phyloP scores from a whole-genome alignment of 2,113 vertebrate species.

The Apteryx mantelli region DNA sequence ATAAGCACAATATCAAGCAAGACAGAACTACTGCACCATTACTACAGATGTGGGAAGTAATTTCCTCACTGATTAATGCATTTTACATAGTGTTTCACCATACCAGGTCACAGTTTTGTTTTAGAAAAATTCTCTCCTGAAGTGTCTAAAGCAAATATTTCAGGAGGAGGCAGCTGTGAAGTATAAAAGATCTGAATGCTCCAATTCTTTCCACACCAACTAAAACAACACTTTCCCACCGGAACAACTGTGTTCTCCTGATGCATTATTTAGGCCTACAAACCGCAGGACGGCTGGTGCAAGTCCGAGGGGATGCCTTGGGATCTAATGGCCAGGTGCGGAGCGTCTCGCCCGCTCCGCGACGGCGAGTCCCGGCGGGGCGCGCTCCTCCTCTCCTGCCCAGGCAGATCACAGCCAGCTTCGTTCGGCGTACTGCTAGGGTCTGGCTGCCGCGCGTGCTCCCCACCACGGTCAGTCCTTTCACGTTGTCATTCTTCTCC shows the following conservation, averaged over 20 bases:
- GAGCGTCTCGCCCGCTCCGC: not conserved
- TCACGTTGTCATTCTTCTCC: not conserved
- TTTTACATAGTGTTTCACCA: not conserved
- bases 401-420: not conserved
- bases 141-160: not conserved
- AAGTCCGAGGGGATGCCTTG: not conserved
- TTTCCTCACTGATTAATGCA: not conserved
- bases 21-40: not conserved
- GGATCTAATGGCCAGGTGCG: rapidly evolving
- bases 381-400: not conserved
- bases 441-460: not conserved
- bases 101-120: not conserved
- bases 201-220: not conserved
- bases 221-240: not conserved
- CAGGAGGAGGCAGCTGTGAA: not conserved
- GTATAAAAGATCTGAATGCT: not conserved
- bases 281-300: not conserved
- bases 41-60: not conserved
- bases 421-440: not conserved
- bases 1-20: not conserved
- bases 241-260: not conserved
- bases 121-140: not conserved
- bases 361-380: not conserved
- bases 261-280: not conserved
- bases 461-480: rapidly evolving